Evolutionary conservation across 2,888 invertebrate species (phyloP).

Genomic region (Euspilapteryx auroguttella): DNA sequence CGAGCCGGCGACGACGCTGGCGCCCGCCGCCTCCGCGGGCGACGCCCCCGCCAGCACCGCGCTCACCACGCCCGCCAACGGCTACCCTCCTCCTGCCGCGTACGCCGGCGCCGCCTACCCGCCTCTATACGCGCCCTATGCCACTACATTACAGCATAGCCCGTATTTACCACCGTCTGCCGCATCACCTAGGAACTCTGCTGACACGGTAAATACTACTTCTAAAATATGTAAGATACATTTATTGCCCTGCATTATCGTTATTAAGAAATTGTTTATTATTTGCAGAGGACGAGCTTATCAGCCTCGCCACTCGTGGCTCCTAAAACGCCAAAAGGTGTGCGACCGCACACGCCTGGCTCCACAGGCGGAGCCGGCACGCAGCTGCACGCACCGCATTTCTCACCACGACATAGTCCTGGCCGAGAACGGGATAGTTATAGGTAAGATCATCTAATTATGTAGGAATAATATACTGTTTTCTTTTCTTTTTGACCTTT

Average conservation of each 20-base stretch:
- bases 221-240: neutral
- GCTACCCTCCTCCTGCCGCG: slow-evolving; percentile 70
- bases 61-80: slow-evolving; percentile 34
- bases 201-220: slow-evolving; percentile 42
- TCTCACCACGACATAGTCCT: slow-evolving; percentile 77
- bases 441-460: no score
- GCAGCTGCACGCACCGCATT: slow-evolving; percentile 70
- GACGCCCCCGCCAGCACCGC: slow-evolving; percentile 20
- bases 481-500: no score
- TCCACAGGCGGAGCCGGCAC: slow-evolving; percentile 37
- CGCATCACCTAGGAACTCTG: slow-evolving; percentile 65
- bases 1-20: neutral
- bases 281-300: slow-evolving; percentile 39
- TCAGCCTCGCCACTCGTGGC: slow-evolving; percentile 54
- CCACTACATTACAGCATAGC: slow-evolving; percentile 70
- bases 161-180: slow-evolving; percentile 71
- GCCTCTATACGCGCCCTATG: slow-evolving; percentile 79
- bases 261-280: no score
- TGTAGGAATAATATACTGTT: no score
- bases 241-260: neutral
- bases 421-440: slow-evolving; percentile 82
- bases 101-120: slow-evolving; percentile 65
- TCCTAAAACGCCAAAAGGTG: slow-evolving; percentile 49
- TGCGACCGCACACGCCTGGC: slow-evolving; percentile 47
- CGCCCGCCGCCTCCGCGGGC: slow-evolving; percentile 14